Conservation (phyloP, 2,113 vertebrate genomes). For the Varanus salvator region DNA sequence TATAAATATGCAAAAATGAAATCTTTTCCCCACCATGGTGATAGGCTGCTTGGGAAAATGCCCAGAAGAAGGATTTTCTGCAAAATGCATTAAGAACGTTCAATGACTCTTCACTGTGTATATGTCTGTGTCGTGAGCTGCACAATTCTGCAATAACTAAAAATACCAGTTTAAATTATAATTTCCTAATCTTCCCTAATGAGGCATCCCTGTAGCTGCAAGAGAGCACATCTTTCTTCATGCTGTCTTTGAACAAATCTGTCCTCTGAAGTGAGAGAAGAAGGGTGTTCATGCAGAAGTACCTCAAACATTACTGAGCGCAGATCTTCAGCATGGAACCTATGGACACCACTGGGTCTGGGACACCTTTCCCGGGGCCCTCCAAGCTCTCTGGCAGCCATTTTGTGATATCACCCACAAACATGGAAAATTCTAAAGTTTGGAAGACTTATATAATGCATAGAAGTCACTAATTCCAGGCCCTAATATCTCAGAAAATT, state of each 20-base stretch:
- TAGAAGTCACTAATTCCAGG: not conserved
- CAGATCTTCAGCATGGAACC: too few species aligned
- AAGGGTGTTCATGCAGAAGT: not conserved
- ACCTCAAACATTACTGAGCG: not conserved
- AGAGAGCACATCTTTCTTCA: not conserved
- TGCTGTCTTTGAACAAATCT: not conserved
- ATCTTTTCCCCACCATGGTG: conserved; percentile 56
- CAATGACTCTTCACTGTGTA: conserved; percentile 60
- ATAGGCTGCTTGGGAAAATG: conserved; percentile 54
- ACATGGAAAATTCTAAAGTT: too few species aligned
- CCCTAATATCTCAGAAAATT: not conserved
- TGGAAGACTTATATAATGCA: not conserved
- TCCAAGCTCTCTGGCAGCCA: too few species aligned
- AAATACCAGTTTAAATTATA: conserved; percentile 27
- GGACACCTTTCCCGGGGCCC: too few species aligned
- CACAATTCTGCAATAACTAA: conserved; percentile 40
- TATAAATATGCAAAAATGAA: conserved; percentile 69
- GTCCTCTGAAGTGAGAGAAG: not conserved
- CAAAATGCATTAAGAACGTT: conserved; percentile 63
- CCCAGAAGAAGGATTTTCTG: conserved; percentile 52
- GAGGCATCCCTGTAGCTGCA: not conserved
- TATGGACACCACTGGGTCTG: too few species aligned
- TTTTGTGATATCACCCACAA: too few species aligned
- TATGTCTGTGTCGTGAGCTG: conserved; percentile 34
- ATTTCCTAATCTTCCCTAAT: conserved; percentile 40